phyloP scores from a whole-genome alignment of 2,888 invertebrate species.

The Eulithis prunata region DNA sequence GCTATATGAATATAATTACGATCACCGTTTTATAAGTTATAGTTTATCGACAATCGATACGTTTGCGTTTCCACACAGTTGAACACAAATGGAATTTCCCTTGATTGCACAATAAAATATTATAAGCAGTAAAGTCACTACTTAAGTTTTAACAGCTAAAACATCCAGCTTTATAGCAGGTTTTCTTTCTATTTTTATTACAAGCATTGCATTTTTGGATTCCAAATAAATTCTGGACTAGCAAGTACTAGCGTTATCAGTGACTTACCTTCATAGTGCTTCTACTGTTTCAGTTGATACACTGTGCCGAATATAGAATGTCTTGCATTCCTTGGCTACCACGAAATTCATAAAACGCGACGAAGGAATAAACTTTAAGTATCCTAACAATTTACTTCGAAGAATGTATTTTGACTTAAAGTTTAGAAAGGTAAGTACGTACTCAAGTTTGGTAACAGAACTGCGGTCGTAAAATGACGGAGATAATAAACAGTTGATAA shows the following conservation, averaged over 20 bases:
- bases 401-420: conserved; percentile 14
- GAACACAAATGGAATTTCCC: conserved; percentile 43
- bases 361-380: conserved; percentile 13
- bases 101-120: background rate
- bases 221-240: too few species aligned
- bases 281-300: background rate
- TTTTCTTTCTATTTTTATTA: too few species aligned
- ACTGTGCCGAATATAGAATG: conserved; percentile 10
- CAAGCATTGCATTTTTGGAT: too few species aligned
- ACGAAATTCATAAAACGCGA: conserved; percentile 14
- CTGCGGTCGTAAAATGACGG: background rate
- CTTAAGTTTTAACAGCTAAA: background rate
- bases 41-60: conserved; percentile 49
- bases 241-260: too few species aligned
- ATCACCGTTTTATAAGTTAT: background rate
- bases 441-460: background rate
- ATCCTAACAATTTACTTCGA: conserved; percentile 16
- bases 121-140: background rate
- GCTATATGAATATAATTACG: background rate
- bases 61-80: conserved; percentile 51
- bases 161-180: too few species aligned
- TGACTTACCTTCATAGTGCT: background rate
- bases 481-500: background rate
- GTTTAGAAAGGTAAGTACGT: background rate
- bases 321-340: conserved; percentile 15